A percentile compares a stretch with the other conserved stretches of the same genome.
phyloP scores from a whole-genome alignment of 1,140 invertebrate species.

The Leptopilina boulardi region DNA sequence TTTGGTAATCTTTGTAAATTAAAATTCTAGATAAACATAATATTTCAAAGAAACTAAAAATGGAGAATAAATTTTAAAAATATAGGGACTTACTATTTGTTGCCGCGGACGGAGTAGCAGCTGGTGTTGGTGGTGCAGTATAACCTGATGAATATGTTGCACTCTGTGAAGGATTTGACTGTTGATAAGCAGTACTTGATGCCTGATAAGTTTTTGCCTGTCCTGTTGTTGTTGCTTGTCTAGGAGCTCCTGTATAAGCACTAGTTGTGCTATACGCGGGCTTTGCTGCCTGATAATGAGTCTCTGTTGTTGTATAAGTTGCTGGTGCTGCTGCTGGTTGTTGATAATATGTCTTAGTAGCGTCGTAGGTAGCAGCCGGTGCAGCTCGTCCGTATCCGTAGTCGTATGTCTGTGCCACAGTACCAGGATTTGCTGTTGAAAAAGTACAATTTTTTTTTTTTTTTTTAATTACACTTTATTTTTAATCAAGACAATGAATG shows the following conservation, averaged over 20 bases:
- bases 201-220: slow-evolving; percentile 76
- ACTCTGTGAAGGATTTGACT: slow-evolving; percentile 72
- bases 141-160: slow-evolving; percentile 74
- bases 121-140: slow-evolving; percentile 78
- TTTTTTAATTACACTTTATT: no score
- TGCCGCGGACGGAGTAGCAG: slow-evolving; percentile 75
- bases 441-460: not conserved
- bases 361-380: slow-evolving; percentile 79
- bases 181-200: slow-evolving; percentile 72
- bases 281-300: slow-evolving; percentile 78
- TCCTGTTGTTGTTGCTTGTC: slow-evolving; percentile 78
- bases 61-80: slow-evolving; percentile 42
- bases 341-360: slow-evolving; percentile 82
- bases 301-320: slow-evolving; percentile 82
- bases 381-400: slow-evolving; percentile 83
- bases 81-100: slow-evolving; percentile 72
- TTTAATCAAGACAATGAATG: not conserved
- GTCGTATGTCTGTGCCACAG: slow-evolving; percentile 80
- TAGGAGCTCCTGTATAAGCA: slow-evolving; percentile 79
- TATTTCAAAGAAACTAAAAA: no score
- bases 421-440: slow-evolving; percentile 78
- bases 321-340: slow-evolving; percentile 82
- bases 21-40: no score
- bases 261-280: slow-evolving; percentile 82
- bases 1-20: no score